Evolutionary conservation across 2,888 invertebrate species (phyloP), one percentile per base, ranked within the genome.

Genomic region (Lymantria monacha): DNA sequence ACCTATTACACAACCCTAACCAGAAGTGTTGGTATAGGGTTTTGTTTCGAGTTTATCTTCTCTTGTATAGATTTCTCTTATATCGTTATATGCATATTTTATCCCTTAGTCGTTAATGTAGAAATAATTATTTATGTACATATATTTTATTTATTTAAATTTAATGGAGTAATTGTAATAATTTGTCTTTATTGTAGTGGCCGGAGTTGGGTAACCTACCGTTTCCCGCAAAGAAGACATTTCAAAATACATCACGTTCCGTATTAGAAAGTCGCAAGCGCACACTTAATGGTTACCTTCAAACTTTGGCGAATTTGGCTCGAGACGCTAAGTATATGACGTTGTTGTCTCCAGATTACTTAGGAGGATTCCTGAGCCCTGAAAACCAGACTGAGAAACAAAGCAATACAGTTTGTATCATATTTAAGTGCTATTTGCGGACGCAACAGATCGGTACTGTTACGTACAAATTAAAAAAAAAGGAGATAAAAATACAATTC

Each of bases 151-250:
- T 7, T 33, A 5, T 33, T 33, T 33, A 5, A 33, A 10, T 33
- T 33, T 33, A 10, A 33, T 8, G 22, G 2, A 33, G 7, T 33
- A 33, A 33, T 33, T 33, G 33, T 33, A 33, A 22, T 22, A 22
- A 22, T 22, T 22, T 22, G 5, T 22, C 22, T 22, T n/a, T 9
- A 47, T 37, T 9, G 45, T 82, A 97, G 95, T 97, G 95, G 92
- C 95, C 96, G 31, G 95, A 95, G 74, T 83, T 98, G 15, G 92
- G 94, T 0, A 94, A 94, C 68, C 87, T 98, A 33, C 93, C 95
- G 22, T 97, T 98, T 75, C 98, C 98, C 0, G 97, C 95, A 0
- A 99, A 98, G 85, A 97, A 97, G 79, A 96, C 98, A 44, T 97
- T 98, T 81, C 97, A 98, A 75, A 98, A 98, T 76, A 96, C 97